These are phyloP conservation scores for Simalia tracyae DNA, from an alignment of 2,797 vertebrate species.

Conservation along the genomic window DNA sequence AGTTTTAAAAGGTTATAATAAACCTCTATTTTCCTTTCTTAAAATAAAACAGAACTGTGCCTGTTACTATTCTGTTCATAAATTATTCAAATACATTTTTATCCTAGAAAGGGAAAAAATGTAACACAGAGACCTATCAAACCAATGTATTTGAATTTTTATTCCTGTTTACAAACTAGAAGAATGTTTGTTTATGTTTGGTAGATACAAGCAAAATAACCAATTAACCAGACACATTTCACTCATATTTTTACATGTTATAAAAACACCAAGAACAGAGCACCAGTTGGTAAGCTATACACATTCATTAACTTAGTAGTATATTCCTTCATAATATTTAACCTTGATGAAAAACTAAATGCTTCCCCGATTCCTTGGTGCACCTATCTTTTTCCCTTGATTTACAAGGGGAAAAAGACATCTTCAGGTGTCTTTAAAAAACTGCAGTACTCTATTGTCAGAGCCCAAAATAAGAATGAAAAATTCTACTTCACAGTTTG, in stretches of 20 bases:
- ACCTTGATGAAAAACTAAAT: not conserved
- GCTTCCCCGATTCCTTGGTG: not conserved
- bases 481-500: not conserved
- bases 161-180: constrained; percentile 29
- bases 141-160: not conserved
- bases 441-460: not conserved
- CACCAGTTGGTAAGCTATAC: not conserved
- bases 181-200: constrained; percentile 19
- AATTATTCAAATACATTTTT: constrained; percentile 21
- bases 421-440: not conserved
- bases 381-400: not conserved
- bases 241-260: not conserved
- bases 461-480: not conserved
- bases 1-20: not conserved
- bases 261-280: not conserved
- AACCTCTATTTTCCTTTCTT: constrained; percentile 33
- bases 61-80: not conserved
- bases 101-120: constrained; percentile 16
- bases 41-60: not conserved
- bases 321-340: not conserved
- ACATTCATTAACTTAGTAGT: not conserved
- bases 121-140: constrained; percentile 27
- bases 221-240: not conserved
- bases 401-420: not conserved
- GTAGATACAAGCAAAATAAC: constrained; percentile 3